Evolutionary conservation across 1,140 invertebrate genomes (phyloP).

Genomic region (Monomorium pharaonis): DNA sequence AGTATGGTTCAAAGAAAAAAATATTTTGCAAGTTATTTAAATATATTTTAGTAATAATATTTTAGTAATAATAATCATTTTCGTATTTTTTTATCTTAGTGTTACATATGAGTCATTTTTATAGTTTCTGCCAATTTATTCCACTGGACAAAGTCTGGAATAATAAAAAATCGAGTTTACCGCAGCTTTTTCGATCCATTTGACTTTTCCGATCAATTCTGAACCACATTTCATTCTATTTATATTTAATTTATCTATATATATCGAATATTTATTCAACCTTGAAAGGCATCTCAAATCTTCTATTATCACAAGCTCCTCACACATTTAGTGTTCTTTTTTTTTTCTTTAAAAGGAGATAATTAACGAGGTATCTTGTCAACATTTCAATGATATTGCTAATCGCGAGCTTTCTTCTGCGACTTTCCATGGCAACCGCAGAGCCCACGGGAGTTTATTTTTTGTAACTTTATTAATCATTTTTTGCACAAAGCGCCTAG

Average conservation of each 20-base stretch:
- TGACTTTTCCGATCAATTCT: too few species aligned
- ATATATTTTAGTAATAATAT: too few species aligned
- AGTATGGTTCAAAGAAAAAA: too few species aligned
- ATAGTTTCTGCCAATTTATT: too few species aligned
- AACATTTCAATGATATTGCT: conserved; percentile 38
- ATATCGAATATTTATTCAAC: background rate
- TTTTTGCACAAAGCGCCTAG: background rate
- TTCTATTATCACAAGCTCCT: background rate
- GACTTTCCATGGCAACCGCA: conserved; percentile 51
- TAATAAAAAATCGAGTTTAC: too few species aligned
- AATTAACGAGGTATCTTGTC: conserved; percentile 49
- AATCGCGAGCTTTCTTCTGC: conserved; percentile 62
- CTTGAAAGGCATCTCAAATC: background rate
- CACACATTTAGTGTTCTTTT: background rate
- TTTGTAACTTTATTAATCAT: conserved; percentile 31
- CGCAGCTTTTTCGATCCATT: too few species aligned
- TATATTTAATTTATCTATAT: background rate
- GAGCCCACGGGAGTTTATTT: background rate
- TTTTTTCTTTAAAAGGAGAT: conserved; percentile 33
- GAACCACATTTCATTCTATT: background rate
- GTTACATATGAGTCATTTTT: too few species aligned
- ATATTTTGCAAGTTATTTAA: too few species aligned
- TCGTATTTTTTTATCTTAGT: too few species aligned
- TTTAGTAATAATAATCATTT: too few species aligned
- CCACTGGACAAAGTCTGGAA: too few species aligned